A percentile compares a stretch with the other conserved stretches of the same genome.
phyloP scores from a whole-genome alignment of 2,888 invertebrate species.

The Fissipunctia ypsillon region DNA sequence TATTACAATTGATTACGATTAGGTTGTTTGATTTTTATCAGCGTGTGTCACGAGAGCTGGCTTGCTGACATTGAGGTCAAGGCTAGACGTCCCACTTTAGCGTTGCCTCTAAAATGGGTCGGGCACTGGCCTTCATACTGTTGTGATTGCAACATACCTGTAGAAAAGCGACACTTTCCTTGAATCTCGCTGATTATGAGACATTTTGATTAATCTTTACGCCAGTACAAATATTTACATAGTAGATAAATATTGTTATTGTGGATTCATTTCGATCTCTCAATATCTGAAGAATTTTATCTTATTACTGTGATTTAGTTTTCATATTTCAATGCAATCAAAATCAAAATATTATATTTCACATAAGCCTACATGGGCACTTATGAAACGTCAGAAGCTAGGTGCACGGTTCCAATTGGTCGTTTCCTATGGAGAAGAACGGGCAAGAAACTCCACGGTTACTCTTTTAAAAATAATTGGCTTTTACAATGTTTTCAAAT shows the following conservation, averaged over 20 bases:
- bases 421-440: too few species aligned
- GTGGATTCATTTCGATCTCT: background rate
- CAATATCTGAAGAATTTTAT: constrained; percentile 5
- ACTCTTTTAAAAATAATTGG: too few species aligned
- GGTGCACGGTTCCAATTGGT: too few species aligned
- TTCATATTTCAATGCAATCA: background rate
- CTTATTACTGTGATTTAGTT: constrained; percentile 2
- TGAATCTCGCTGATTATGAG: constrained; percentile 11
- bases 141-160: constrained; percentile 36
- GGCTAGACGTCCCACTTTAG: constrained; percentile 71
- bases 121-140: constrained; percentile 68
- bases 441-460: too few species aligned
- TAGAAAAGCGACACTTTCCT: constrained; percentile 41
- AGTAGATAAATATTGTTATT: background rate
- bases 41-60: constrained; percentile 48
- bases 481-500: too few species aligned
- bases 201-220: constrained; percentile 9
- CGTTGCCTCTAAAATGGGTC: constrained; percentile 72
- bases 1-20: constrained; percentile 4
- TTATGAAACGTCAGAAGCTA: too few species aligned
- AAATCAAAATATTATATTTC: too few species aligned
- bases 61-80: constrained; percentile 68
- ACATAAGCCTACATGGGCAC: too few species aligned
- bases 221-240: constrained; percentile 33
- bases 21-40: constrained; percentile 51